These are phyloP conservation scores for Hemithea aestivaria DNA, from an alignment of 2,888 invertebrate species.

Conservation along the genomic window DNA sequence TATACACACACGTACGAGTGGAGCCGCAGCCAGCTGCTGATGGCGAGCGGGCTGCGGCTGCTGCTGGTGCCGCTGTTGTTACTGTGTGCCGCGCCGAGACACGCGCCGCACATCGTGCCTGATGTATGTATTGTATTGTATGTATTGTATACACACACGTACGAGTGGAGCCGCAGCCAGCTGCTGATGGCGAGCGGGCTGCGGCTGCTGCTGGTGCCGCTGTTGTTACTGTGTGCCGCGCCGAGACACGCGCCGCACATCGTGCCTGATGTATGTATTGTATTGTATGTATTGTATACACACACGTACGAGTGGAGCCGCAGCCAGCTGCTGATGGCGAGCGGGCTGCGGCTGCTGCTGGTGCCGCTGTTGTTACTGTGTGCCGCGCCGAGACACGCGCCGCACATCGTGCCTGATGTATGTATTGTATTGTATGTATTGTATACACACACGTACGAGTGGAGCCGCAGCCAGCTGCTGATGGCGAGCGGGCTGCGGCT, in stretches of 20 bases:
- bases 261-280: slow-evolving; percentile 67
- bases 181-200: slow-evolving; percentile 86
- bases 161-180: slow-evolving; percentile 90
- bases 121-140: slow-evolving; percentile 61
- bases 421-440: too few species aligned
- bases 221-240: slow-evolving; percentile 89
- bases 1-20: slow-evolving; percentile 92
- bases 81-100: slow-evolving; percentile 89
- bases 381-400: slow-evolving; percentile 86
- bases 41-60: slow-evolving; percentile 85
- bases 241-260: slow-evolving; percentile 88
- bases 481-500: slow-evolving; percentile 86
- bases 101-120: slow-evolving; percentile 84
- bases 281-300: too few species aligned
- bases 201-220: slow-evolving; percentile 87
- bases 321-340: slow-evolving; percentile 86
- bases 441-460: too few species aligned
- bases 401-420: slow-evolving; percentile 82
- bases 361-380: slow-evolving; percentile 91
- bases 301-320: slow-evolving; percentile 92
- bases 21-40: slow-evolving; percentile 87
- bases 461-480: slow-evolving; percentile 89
- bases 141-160: too few species aligned
- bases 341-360: slow-evolving; percentile 84
- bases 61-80: slow-evolving; percentile 89